Conservation (phyloP, 2,797 vertebrate genomes). For the Anas georgica region DNA sequence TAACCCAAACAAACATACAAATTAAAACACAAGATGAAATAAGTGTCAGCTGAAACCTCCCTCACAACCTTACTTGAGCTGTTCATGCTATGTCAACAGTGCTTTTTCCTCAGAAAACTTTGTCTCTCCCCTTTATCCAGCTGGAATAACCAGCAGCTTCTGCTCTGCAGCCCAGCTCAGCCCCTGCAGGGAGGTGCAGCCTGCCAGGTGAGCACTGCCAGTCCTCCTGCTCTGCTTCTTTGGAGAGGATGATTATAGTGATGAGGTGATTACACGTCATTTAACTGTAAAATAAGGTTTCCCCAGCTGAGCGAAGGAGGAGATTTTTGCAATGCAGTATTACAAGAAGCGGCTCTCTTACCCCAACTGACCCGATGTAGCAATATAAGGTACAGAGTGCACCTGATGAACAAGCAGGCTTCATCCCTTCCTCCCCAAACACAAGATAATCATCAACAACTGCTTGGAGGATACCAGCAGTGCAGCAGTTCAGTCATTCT, state of each 20-base stretch:
- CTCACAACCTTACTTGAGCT: not conserved
- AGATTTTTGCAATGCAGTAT: not conserved
- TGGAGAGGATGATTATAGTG: not conserved
- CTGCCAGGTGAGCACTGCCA: not conserved
- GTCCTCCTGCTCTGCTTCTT: not conserved
- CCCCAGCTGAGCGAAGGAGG: not conserved
- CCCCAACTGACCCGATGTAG: not conserved
- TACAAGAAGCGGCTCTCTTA: not conserved
- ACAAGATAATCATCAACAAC: not conserved
- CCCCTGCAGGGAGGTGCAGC: not conserved
- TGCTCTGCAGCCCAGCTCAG: not conserved
- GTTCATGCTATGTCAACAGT: too few relatives aligned
- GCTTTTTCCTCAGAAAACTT: not conserved
- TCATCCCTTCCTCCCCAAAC: slow-evolving; percentile 3
- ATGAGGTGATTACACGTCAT: not conserved
- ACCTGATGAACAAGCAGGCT: not conserved
- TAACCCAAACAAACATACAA: not conserved
- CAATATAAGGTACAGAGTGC: not conserved
- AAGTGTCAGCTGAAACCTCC: not conserved
- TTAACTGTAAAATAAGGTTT: not conserved
- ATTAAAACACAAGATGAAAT: not conserved
- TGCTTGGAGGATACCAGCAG: not conserved
- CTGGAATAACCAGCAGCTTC: not conserved
- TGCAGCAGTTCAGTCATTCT: not conserved
- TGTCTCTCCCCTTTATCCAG: not conserved